Percentiles rank a stretch among this genome's conserved stretches.
phyloP scores from a whole-genome alignment of 92 coral and sea anemone species.

The Heteractis magnifica region DNA sequence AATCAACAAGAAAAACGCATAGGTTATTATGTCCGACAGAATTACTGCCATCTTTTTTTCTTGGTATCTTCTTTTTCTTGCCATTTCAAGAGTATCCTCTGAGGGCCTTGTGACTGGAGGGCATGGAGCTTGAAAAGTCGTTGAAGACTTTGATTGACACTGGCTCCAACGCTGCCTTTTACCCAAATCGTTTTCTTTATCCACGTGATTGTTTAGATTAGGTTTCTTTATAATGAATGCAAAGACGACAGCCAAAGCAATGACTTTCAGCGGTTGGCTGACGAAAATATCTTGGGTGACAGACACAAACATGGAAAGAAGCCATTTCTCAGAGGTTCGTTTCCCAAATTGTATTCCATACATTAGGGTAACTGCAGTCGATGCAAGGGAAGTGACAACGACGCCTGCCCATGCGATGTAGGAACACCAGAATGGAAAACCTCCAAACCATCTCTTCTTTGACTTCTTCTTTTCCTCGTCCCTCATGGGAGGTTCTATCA shows the following conservation, averaged over 20 bases:
- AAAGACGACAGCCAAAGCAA: slow-evolving; percentile 65
- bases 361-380: slow-evolving; percentile 69
- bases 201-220: slow-evolving; percentile 11
- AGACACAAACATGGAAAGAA: slow-evolving; percentile 81
- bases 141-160: neutral
- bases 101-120: slow-evolving; percentile 62
- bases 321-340: slow-evolving; percentile 85
- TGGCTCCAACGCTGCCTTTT: slow-evolving; percentile 17
- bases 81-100: slow-evolving; percentile 61
- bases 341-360: slow-evolving; percentile 87
- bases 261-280: slow-evolving; percentile 84
- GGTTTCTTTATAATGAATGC: slow-evolving; percentile 84
- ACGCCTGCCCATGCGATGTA: slow-evolving; percentile 85
- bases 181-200: slow-evolving; percentile 16
- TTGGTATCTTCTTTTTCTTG: slow-evolving; percentile 72
- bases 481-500: neutral
- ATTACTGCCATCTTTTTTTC: slow-evolving; percentile 75
- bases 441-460: neutral
- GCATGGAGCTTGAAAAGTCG: slow-evolving; percentile 24
- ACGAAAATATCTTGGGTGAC: slow-evolving; percentile 87
- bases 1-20: slow-evolving; percentile 54
- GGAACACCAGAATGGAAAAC: slow-evolving; percentile 84
- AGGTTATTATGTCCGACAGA: slow-evolving; percentile 65
- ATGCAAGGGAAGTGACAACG: slow-evolving; percentile 55
- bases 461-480: neutral